Percentiles rank a stretch among this genome's conserved stretches.
These are phyloP conservation scores for Hydrolagus colliei DNA, from an alignment of 2,797 vertebrate genomes.

Conservation along the genomic window DNA sequence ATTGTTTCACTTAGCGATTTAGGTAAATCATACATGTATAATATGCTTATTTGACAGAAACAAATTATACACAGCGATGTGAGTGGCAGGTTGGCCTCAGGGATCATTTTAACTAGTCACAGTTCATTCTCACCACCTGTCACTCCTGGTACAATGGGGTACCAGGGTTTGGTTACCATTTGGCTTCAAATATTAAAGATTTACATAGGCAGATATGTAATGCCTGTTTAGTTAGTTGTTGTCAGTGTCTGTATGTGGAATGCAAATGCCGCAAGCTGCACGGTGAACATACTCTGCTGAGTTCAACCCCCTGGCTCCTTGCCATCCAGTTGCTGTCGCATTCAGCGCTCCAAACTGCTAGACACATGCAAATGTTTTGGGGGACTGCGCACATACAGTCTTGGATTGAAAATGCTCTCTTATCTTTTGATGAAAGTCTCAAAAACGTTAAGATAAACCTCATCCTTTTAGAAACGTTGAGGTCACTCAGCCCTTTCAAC, in stretches of 20 bases:
- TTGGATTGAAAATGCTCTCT: too few species aligned
- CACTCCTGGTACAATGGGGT: constrained; percentile 21
- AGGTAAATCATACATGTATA: constrained; percentile 28
- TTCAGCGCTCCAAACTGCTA: too few species aligned
- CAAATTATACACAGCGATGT: constrained; percentile 33
- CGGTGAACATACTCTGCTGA: too few species aligned
- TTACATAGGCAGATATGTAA: constrained; percentile 32
- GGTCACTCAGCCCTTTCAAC: too few species aligned
- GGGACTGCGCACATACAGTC: too few species aligned
- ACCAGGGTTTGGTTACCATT: constrained; percentile 26
- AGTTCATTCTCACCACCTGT: constrained; percentile 34
- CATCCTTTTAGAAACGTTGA: too few species aligned
- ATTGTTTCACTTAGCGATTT: neutral
- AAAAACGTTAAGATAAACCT: too few species aligned
- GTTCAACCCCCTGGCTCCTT: neutral
- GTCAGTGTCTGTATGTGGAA: too few species aligned
- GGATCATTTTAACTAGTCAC: constrained; percentile 28
- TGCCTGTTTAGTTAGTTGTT: neutral
- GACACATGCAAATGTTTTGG: too few species aligned
- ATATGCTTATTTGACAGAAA: constrained; percentile 29
- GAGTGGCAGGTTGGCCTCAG: constrained; percentile 31
- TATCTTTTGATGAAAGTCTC: too few species aligned
- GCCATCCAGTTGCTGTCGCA: neutral
- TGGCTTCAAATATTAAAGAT: constrained; percentile 36
- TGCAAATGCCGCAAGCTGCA: too few species aligned